Conservation (phyloP, 2,113 vertebrate genomes). For the Gobius niger region DNA sequence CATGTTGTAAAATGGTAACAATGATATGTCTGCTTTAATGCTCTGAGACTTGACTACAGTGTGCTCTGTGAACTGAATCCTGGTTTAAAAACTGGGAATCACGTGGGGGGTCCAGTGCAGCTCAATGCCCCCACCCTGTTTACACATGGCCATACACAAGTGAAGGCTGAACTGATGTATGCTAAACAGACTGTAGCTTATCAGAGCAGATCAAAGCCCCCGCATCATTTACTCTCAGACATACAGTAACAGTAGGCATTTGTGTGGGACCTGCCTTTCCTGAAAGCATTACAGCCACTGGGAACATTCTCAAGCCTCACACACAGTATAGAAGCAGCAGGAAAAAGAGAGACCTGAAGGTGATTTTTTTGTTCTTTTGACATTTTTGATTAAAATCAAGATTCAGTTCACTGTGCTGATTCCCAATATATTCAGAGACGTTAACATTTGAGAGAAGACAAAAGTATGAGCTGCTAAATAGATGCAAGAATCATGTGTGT, state of each 20-base stretch:
- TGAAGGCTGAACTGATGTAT: constrained; percentile 36
- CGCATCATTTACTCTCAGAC: constrained; percentile 52
- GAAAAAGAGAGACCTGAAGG: background rate
- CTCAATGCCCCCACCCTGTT: constrained; percentile 4
- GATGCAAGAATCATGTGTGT: too few species aligned
- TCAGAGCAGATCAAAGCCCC: constrained; percentile 64
- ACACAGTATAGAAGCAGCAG: background rate
- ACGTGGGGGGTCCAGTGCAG: background rate
- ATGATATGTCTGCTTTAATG: too few species aligned
- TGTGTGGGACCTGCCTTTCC: constrained; percentile 47
- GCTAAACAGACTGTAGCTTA: constrained; percentile 60
- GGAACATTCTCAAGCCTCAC: background rate
- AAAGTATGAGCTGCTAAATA: too few species aligned
- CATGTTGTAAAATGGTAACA: too few species aligned
- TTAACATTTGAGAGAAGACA: too few species aligned
- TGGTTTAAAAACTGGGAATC: too few species aligned
- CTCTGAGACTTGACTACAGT: too few species aligned
- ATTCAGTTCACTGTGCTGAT: too few species aligned
- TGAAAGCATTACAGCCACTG: constrained; percentile 23
- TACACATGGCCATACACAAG: constrained; percentile 22
- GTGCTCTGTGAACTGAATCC: too few species aligned
- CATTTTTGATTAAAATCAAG: background rate
- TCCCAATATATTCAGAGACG: too few species aligned
- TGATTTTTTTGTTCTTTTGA: too few species aligned
- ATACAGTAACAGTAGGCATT: constrained; percentile 49